Evolutionary conservation across 2,797 vertebrate species (phyloP), one percentile per base, ranked within the genome.

Genomic region (Melanotaenia pygmaea): DNA sequence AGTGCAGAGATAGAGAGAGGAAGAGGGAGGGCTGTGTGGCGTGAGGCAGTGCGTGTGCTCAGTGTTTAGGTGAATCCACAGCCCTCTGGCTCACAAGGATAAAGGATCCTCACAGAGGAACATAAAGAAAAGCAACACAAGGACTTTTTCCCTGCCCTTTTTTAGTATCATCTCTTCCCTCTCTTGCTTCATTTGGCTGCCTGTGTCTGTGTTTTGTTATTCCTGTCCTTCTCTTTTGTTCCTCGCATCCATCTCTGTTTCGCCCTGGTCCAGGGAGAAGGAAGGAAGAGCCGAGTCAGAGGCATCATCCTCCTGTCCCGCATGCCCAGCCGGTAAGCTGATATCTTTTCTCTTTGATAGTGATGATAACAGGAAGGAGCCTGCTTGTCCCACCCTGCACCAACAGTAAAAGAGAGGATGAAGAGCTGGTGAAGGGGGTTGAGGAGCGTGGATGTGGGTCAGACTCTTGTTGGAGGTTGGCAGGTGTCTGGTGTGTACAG

Each of bases 21-120:
- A 75, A 76, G 90, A 89, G 91, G 79, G 88, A 89, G 89, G 90
- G 92, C 87, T 86, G 90, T 73, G 85, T 86, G 91, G 87, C 89
- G 82, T 86, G 91, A 90, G 90, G 90, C 86, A 83, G 89, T 92
- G 85, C 84, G 90, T 93, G 87, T 73, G 90, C 88, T 89, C 86
- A 88, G 89, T 88, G 80, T 91, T 92, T 89, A 93, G 93, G 92
- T 92, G 90, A 92, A 90, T 89, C 89, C 86, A 94, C 89, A 91
- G 86, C 86, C 89, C 88, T 87, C 90, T 91, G 87, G 86, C 89
- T 93, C 88, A 85, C 88, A 86, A 81, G 91, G 89, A 93, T 94
- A 94, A 93, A 92, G 90, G 84, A 94, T 83, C 69, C 83, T 86
- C 76, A 78, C 70, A 24, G 32, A 84, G 61, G 59, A 75, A 79